Conservation (phyloP, 2,888 invertebrate genomes). For the Dione vanillae region DNA sequence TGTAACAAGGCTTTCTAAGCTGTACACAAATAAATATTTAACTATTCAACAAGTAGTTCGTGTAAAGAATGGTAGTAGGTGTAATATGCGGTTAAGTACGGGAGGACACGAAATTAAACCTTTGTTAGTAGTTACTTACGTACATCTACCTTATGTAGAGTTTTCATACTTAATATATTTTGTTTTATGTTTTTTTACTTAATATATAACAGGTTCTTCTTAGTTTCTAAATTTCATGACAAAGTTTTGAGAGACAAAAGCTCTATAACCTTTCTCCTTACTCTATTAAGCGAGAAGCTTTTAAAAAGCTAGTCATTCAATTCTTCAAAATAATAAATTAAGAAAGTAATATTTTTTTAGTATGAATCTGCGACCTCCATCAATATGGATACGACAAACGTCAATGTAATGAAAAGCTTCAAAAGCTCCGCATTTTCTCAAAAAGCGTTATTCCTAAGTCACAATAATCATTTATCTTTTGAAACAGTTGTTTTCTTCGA, state of each 20-base stretch:
- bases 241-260: no score
- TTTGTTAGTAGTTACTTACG: no score
- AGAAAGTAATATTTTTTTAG: no score
- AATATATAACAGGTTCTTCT: no score
- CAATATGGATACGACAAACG: neutral
- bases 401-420: neutral
- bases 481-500: constrained; percentile 14
- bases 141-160: no score
- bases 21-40: neutral
- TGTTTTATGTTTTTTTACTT: no score
- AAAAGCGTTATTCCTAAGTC: constrained; percentile 2
- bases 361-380: neutral
- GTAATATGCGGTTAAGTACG: neutral
- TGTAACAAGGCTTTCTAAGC: neutral
- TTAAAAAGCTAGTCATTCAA: no score
- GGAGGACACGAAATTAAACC: neutral
- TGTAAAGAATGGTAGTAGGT: neutral
- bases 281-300: no score
- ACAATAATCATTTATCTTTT: constrained; percentile 17
- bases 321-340: no score
- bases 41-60: neutral
- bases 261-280: no score
- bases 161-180: no score
- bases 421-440: constrained; percentile 9
- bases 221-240: no score